These are phyloP conservation scores for Strigops habroptila DNA, from an alignment of 2,113 vertebrate species.

Conservation along the genomic window DNA sequence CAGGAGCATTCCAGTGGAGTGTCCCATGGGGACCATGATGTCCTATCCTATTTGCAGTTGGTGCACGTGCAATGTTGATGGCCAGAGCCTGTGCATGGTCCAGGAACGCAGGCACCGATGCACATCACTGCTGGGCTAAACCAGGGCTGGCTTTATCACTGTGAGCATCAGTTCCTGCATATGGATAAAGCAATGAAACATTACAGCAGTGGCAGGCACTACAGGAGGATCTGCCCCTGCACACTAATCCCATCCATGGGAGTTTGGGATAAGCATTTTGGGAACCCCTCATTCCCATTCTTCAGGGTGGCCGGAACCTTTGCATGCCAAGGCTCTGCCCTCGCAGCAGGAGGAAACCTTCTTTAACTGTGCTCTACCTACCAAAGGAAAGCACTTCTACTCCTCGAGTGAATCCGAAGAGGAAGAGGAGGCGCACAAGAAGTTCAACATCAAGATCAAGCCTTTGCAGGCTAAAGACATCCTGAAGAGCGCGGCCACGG, in stretches of 20 bases:
- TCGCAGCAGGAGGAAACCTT: not conserved
- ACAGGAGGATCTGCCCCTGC: not conserved
- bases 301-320: not conserved
- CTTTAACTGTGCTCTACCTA: constrained; percentile 85
- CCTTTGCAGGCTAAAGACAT: constrained; percentile 86
- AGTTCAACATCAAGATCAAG: constrained; percentile 97
- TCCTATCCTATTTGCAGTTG: accelerated
- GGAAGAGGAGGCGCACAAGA: constrained; percentile 91
- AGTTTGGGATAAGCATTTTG: accelerated
- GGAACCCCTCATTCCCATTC: accelerated
- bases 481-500: constrained; percentile 82
- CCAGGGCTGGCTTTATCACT: not conserved
- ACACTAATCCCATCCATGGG: accelerated
- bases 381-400: constrained; percentile 92
- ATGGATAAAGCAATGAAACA: accelerated
- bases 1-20: not conserved
- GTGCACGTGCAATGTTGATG: accelerated
- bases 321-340: accelerated
- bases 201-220: accelerated
- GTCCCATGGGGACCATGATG: accelerated
- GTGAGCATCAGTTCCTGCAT: accelerated
- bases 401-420: constrained; percentile 97
- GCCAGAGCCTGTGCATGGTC: not conserved
- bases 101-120: accelerated
- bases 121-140: not conserved